Base-by-base conservation (phyloP, 2,888 invertebrate species). In the Amitus sp. region DNA sequence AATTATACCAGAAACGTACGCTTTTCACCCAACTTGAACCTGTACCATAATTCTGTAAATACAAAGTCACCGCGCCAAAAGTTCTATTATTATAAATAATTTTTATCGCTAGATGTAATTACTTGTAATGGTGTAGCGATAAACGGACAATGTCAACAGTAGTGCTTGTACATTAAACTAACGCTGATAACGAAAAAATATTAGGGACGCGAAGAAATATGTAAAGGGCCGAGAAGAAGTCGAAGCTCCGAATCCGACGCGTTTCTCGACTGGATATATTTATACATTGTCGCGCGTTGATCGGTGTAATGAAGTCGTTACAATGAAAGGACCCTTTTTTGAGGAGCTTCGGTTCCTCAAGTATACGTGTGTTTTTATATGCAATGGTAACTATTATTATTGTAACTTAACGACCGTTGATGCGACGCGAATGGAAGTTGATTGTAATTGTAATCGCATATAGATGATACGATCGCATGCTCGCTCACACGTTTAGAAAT, bases 1-100 rank as follows among this genome's bases (percentile, higher is more conserved):
- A n/a, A n/a, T 23, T 7, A 23, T 23, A 7, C 23, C 15, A 45
- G 50, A 53, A 54, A 18, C 54, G 51, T 53, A 53, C 52, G 60
- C 45, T 50, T 49, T 50, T 62, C 39, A 46, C 40, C 60, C 51
- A 50, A 33, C n/a, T 12, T 62, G 48, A 19, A 58, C 57, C 62
- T 76, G 74, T 73, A 77, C 43, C 62, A 76, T 77, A 76, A 67
- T 67, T 69, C 63, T 79, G 78, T 79, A 79, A 73, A 78, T 78
- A 77, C 63, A 73, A 69, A 67, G 67, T 77, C 74, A 72, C 70
- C 70, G 70, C 70, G 65, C 67, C 68, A 69, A 66, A 63, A 59
- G 69, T 72, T 73, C 71, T 73, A 69, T 68, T 67, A 67, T 67
- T 67, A 68, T 61, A 59, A 30, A 30, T 30, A 66, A 71, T 70